A percentile compares a stretch with the other conserved stretches of the same genome.
Conservation (phyloP, 2,113 vertebrate genomes). For the Muntiacus muntjak region DNA sequence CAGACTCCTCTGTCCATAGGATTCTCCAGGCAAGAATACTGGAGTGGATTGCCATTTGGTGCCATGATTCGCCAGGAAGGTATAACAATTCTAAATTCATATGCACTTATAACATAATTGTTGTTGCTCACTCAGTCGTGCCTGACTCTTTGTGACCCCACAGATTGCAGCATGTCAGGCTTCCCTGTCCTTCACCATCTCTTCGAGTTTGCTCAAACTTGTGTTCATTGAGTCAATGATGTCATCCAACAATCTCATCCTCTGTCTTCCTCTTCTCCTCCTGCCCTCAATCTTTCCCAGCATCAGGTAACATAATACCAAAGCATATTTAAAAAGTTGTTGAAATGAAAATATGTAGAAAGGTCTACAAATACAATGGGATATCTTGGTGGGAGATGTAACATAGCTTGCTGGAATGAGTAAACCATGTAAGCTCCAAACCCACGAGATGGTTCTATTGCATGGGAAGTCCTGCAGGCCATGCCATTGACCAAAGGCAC, state of each 20-base stretch:
- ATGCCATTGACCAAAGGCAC: accelerated
- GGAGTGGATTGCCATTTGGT: neutral
- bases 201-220: neutral
- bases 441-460: neutral
- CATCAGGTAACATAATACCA: neutral
- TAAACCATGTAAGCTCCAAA: accelerated
- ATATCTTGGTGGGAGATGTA: neutral
- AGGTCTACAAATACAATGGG: neutral
- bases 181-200: neutral
- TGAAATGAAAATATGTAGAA: neutral
- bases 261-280: neutral
- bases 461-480: neutral
- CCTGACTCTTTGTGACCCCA: neutral
- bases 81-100: neutral
- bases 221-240: neutral
- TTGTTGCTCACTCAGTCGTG: neutral
- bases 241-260: neutral
- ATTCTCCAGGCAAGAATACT: neutral
- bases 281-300: neutral
- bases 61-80: neutral
- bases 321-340: neutral
- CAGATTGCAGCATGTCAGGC: neutral
- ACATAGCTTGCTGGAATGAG: neutral
- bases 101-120: neutral
- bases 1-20: neutral